Evolutionary conservation across 2,113 vertebrate genomes (phyloP), one percentile per base, ranked within the genome.

Genomic region (Myxocyprinus asiaticus): DNA sequence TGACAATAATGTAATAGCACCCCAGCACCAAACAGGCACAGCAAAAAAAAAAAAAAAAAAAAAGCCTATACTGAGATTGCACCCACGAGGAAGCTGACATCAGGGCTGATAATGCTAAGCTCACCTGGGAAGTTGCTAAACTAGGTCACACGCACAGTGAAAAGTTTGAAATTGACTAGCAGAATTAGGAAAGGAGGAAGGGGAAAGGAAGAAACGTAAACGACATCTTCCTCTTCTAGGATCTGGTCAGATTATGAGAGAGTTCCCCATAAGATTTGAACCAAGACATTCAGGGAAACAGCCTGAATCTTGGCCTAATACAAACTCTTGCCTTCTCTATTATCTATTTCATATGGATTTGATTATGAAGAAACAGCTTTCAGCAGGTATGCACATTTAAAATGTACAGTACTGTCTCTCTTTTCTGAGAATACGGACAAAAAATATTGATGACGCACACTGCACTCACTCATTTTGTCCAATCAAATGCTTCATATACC

Each of bases 91-190:
- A 67, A 50, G 72, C 77, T 33, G 44, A 78, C 59, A 48, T n/a
- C 17, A 66, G 59, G 9, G 61, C 62, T 73, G 59, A 70, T 42
- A 77, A 68, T 48, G 17, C 63, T 77, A 81, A 75, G 65, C 79
- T 78, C 50, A 74, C 58, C 68, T 83, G 82, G 44, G 72, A 33
- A 15, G 63, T 22, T 43, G 51, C 50, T 55, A 78, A 84, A 84
- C 68, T 81, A 65, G 82, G 82, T 81, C 79, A 80, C 43, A 50
- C 53, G 50, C 17, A 77, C 65, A 22, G 50, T 33, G 51, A 33
- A 70, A 78, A 75, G 76, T 74, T 68, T 50, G 48, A 73, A 73
- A 61, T 11, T 0, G 17, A 22, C 33, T 77, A 67, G 64, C 17
- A 74, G 70, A 78, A 61, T 10, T 73, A 58, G n/a, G 17, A 7